These are phyloP conservation scores for human DNA, from an alignment of 2,113 vertebrate species.

Conservation along the genomic window DNA sequence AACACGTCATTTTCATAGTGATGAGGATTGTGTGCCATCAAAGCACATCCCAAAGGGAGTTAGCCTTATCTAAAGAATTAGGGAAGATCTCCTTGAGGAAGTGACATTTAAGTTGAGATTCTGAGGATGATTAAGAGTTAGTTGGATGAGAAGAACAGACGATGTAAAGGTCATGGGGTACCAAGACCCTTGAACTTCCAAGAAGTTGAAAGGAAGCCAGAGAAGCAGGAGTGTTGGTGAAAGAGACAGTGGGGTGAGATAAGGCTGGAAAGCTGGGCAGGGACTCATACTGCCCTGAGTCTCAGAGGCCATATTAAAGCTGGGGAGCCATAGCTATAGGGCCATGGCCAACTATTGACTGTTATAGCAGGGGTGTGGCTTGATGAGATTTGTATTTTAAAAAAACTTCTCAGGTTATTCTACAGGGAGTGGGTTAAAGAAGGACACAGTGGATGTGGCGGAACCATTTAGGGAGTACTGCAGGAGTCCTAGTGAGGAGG, in stretches of 20 bases:
- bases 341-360: neutral
- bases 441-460: neutral
- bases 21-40: neutral
- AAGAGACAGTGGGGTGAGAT: neutral
- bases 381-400: neutral
- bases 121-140: neutral
- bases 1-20: neutral
- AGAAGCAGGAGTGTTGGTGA: neutral
- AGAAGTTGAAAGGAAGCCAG: neutral
- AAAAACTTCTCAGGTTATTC: neutral
- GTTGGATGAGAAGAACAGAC: neutral
- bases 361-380: neutral
- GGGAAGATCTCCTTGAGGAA: neutral
- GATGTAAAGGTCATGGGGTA: neutral
- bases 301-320: neutral
- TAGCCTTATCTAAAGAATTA: neutral
- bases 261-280: neutral
- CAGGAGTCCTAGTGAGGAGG: neutral
- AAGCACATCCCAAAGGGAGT: neutral
- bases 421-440: neutral
- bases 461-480: neutral
- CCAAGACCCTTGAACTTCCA: neutral
- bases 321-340: neutral
- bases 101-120: neutral
- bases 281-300: neutral